Percentiles rank a stretch among this genome's conserved stretches.
Evolutionary conservation across 2,113 vertebrate species (phyloP).

Genomic region (Riparia riparia): DNA sequence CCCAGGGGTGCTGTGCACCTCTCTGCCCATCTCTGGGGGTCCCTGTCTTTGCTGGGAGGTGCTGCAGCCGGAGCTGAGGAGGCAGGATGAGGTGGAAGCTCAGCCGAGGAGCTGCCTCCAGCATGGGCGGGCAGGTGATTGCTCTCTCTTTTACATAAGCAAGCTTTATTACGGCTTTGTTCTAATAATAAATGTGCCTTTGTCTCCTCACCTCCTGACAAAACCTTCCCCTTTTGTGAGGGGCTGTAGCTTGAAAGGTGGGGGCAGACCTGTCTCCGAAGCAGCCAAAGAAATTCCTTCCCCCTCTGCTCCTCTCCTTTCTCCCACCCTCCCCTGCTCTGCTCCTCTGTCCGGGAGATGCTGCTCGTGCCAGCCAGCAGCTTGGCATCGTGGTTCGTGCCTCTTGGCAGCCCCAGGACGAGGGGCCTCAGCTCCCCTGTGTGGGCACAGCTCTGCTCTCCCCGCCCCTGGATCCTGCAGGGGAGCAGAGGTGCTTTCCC

Average conservation of each 20-base stretch:
- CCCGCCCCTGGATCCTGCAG: fast-evolving
- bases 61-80: background rate
- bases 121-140: background rate
- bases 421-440: fast-evolving
- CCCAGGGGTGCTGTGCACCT: background rate
- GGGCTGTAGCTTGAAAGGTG: background rate
- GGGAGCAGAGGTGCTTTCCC: fast-evolving
- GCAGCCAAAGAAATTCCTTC: background rate
- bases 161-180: background rate
- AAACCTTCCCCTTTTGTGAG: background rate
- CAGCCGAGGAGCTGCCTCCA: background rate
- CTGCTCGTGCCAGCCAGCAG: background rate
- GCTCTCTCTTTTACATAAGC: background rate
- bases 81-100: background rate
- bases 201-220: background rate
- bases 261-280: background rate
- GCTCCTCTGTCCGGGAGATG: background rate
- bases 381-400: fast-evolving
- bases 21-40: background rate
- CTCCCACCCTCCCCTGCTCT: background rate
- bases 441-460: fast-evolving
- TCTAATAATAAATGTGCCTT: slow-evolving; percentile 14
- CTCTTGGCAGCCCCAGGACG: background rate
- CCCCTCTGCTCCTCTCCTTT: background rate
- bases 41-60: background rate